Conservation (phyloP, 2,888 invertebrate genomes). For the Phanerotoma sp. region DNA sequence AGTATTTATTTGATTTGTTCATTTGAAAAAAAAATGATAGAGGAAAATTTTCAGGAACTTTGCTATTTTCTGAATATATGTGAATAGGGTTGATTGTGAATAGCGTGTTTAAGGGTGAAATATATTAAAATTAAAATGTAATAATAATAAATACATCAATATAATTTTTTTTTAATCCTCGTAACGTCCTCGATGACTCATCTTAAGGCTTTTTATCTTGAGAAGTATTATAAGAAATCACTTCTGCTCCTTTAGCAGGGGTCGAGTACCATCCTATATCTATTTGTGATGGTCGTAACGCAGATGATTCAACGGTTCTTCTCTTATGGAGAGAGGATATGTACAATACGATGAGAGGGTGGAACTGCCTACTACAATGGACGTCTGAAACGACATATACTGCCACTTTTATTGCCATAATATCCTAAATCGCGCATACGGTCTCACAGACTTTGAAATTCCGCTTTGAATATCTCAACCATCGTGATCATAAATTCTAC, state of each 20-base stretch:
- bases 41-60: too few relatives aligned
- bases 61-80: too few relatives aligned
- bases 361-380: slow-evolving; percentile 26
- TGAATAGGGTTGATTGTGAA: too few relatives aligned
- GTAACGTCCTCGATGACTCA: too few relatives aligned
- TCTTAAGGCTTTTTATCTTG: background rate
- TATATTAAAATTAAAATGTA: too few relatives aligned
- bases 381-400: slow-evolving; percentile 23
- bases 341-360: slow-evolving; percentile 4
- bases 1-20: too few relatives aligned
- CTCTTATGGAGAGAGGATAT: slow-evolving; percentile 8
- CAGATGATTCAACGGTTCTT: slow-evolving; percentile 31
- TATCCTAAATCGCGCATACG: slow-evolving; percentile 18
- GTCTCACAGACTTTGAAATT: slow-evolving; percentile 12
- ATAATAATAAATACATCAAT: too few relatives aligned
- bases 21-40: too few relatives aligned
- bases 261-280: slow-evolving; percentile 16
- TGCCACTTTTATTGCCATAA: slow-evolving; percentile 30
- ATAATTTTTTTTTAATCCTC: too few relatives aligned
- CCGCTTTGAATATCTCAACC: slow-evolving; percentile 17
- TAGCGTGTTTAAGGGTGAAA: too few relatives aligned
- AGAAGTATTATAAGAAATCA: background rate
- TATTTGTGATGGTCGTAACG: slow-evolving; percentile 24
- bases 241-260: slow-evolving; percentile 11
- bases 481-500: background rate